phyloP scores from a whole-genome alignment of 2,888 invertebrate genomes.

The Isoperla grammatica region DNA sequence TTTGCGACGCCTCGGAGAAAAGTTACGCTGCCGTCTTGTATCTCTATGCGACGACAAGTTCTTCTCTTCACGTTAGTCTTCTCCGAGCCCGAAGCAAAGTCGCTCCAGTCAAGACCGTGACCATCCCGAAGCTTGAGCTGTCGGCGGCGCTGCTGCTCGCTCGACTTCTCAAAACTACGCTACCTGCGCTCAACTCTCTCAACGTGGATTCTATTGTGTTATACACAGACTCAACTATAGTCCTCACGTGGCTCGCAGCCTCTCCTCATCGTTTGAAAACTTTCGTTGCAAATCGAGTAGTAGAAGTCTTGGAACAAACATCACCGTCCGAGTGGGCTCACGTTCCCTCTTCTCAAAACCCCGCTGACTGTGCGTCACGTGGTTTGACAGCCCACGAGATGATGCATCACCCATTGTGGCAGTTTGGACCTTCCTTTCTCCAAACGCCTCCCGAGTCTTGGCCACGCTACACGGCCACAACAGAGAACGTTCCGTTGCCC shows the following conservation, averaged over 20 bases:
- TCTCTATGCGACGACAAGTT: not conserved
- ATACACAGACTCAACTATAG: conserved; percentile 33
- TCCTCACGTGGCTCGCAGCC: conserved; percentile 32
- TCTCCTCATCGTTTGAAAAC: conserved; percentile 29
- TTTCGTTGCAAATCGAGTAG: conserved; percentile 36
- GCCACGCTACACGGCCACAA: too few relatives aligned
- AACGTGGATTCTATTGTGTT: conserved; percentile 23
- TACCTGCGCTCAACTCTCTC: conserved; percentile 21
- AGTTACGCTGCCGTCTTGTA: conserved; percentile 24
- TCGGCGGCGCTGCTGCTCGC: conserved; percentile 24
- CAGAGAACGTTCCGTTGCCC: too few relatives aligned
- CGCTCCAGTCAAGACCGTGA: conserved; percentile 24
- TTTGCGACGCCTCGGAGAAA: conserved; percentile 27
- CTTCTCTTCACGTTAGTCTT: conserved; percentile 4
- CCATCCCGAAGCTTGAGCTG: conserved; percentile 26
- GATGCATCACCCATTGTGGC: conserved; percentile 29
- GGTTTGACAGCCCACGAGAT: conserved; percentile 32
- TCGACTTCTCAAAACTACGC: conserved; percentile 8
- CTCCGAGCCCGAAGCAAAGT: conserved; percentile 28
- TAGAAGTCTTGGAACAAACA: conserved; percentile 33
- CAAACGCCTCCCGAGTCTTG: too few relatives aligned
- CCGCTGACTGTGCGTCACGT: conserved; percentile 37
- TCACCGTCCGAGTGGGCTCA: conserved; percentile 35
- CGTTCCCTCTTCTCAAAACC: conserved; percentile 34
- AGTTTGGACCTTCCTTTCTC: conserved; percentile 29